These are phyloP conservation scores for Mechanitis messenoides DNA, from an alignment of 2,888 invertebrate genomes.

Conservation along the genomic window DNA sequence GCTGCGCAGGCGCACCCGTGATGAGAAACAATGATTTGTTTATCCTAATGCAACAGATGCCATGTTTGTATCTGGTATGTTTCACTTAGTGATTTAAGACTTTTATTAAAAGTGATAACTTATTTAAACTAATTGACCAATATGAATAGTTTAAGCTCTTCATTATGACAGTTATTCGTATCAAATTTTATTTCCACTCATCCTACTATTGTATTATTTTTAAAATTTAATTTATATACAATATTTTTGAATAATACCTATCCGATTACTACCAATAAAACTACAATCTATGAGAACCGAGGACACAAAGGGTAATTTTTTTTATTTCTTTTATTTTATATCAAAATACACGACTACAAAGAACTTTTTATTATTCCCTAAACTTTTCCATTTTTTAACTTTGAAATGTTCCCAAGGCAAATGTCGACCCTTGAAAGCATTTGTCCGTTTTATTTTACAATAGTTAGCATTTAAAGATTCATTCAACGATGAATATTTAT, in stretches of 20 bases:
- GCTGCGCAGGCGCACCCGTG: slow-evolving; percentile 39
- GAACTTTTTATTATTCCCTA: slow-evolving; percentile 22
- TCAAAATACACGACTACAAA: slow-evolving; percentile 13
- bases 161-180: too few relatives aligned
- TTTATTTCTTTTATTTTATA: slow-evolving; percentile 6
- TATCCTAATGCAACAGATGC: slow-evolving; percentile 44
- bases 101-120: not conserved
- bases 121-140: not conserved
- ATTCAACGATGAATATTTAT: not conserved
- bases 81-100: slow-evolving; percentile 25
- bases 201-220: too few relatives aligned
- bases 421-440: slow-evolving; percentile 9
- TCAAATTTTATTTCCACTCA: too few relatives aligned
- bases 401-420: slow-evolving; percentile 18
- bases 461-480: not conserved
- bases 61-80: slow-evolving; percentile 18
- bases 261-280: too few relatives aligned
- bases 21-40: slow-evolving; percentile 47
- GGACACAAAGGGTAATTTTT: not conserved
- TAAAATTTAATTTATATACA: too few relatives aligned
- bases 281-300: not conserved
- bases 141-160: too few relatives aligned
- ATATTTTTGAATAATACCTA: too few relatives aligned
- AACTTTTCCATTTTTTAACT: slow-evolving; percentile 20
- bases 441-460: not conserved